phyloP scores from a whole-genome alignment of 1,140 invertebrate species.

The Procambarus virginalis region DNA sequence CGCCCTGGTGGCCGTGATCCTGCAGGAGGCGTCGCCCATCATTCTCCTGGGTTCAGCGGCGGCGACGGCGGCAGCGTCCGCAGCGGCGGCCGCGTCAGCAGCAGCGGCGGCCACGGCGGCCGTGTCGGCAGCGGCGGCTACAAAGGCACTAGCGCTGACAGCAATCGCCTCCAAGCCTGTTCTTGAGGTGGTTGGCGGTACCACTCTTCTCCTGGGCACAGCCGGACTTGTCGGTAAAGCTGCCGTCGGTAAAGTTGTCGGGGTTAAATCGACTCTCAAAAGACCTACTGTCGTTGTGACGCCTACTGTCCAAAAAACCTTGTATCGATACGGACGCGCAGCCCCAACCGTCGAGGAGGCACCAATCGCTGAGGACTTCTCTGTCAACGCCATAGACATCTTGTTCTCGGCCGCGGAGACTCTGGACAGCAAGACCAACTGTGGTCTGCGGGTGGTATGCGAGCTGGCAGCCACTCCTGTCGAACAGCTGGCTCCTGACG shows the following conservation, averaged over 20 bases:
- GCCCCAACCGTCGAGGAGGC: neutral
- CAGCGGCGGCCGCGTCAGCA: neutral
- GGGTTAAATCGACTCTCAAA: too few relatives aligned
- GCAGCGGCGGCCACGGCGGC: neutral
- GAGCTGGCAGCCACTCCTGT: conserved; percentile 20
- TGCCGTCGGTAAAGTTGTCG: neutral
- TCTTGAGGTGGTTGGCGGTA: conserved; percentile 19
- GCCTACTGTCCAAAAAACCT: neutral
- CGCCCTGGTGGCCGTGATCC: neutral
- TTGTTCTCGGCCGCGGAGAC: conserved; percentile 11
- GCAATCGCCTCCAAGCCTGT: neutral
- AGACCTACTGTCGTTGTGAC: too few relatives aligned
- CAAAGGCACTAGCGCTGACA: neutral
- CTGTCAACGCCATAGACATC: conserved; percentile 9
- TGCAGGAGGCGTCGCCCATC: conserved; percentile 13
- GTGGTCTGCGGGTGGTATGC: conserved; percentile 45
- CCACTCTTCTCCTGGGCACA: conserved; percentile 14
- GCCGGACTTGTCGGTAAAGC: neutral
- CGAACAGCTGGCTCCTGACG: conserved; percentile 14
- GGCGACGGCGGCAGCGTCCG: neutral
- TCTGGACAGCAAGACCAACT: conserved; percentile 8
- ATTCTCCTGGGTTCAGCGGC: neutral
- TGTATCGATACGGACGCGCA: neutral
- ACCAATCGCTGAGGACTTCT: neutral
- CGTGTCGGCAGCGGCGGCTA: neutral